Evolutionary conservation across 2,888 invertebrate genomes (phyloP).

Genomic region (Eumerus sabulonum): DNA sequence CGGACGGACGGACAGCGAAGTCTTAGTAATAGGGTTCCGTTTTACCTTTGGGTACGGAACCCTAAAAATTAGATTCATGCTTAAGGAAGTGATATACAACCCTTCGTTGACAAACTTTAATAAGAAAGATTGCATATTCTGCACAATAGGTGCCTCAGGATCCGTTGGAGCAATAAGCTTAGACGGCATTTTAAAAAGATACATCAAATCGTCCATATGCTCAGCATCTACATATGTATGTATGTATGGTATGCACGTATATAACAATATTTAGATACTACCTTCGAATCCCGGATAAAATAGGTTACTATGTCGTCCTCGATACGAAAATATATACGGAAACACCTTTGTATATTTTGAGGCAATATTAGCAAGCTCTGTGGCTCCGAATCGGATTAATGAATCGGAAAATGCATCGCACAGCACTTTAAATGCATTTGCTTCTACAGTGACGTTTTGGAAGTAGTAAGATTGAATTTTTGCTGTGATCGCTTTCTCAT

Average conservation of each 20-base stretch:
- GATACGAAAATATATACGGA: conserved; percentile 80
- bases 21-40: too few relatives aligned
- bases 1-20: too few relatives aligned
- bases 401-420: conserved; percentile 80
- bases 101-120: conserved; percentile 79
- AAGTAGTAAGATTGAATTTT: conserved; percentile 61
- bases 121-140: conserved; percentile 79
- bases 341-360: conserved; percentile 78
- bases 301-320: conserved; percentile 78
- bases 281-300: conserved; percentile 64
- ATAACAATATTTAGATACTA: neutral
- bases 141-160: conserved; percentile 78
- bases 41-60: too few relatives aligned
- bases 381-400: conserved; percentile 79
- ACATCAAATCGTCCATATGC: conserved; percentile 81
- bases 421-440: conserved; percentile 53
- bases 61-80: neutral
- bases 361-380: conserved; percentile 79
- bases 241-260: neutral
- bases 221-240: conserved; percentile 70
- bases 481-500: conserved; percentile 35
- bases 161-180: conserved; percentile 76
- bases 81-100: conserved; percentile 70
- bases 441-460: conserved; percentile 20
- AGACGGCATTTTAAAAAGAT: conserved; percentile 77